Base-by-base conservation (phyloP, 2,888 invertebrate genomes). In the Synanthedon formicaeformis region DNA sequence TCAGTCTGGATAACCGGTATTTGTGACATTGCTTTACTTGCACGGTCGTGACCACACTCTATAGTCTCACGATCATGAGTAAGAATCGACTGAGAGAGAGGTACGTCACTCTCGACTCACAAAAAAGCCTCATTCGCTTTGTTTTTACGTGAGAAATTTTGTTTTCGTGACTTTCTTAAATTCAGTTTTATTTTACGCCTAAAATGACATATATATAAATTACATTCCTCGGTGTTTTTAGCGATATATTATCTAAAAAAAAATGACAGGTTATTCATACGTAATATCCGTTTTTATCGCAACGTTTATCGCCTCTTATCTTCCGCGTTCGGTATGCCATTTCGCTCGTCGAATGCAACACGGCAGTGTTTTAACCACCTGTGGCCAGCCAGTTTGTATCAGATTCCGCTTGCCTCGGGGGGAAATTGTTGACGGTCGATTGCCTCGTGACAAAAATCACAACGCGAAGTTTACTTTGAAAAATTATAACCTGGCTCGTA, bases 271-370 rank as follows among this genome's bases (percentile, higher is more conserved):
- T 55, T 63, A 64, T 63, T 65, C 64, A 66, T 72, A 71, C 69
- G 71, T 70, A 75, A 75, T 71, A 69, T 80, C 75, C 69, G 70
- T 69, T 64, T 67, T 66, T 85, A 84, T 84, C 83, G 78, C 69
- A 53, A 58, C 66, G 70, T 87, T 34, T 86, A 87, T 87, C 87
- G 83, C 82, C 82, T 34, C 34, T 84, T 86, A 86, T 87, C 86
- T 81, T 59, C 59, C 61, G 64, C 71, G 70, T 76, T 75, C 73
- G 67, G 74, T 77, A 71, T 81, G 77, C 82, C 75, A 81, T 82
- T 81, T 77, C 69, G 76, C 71, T 74, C 67, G 71, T 69, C 67
- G 66, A 63, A 65, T 71, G 70, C 73, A 74, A 67, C 72, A 72
- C 68, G 71, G 60, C 78, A 81, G 80, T 81, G 64, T 69, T 67